These are phyloP conservation scores for Apodemia mormo DNA, from an alignment of 2,888 invertebrate species.

Conservation along the genomic window DNA sequence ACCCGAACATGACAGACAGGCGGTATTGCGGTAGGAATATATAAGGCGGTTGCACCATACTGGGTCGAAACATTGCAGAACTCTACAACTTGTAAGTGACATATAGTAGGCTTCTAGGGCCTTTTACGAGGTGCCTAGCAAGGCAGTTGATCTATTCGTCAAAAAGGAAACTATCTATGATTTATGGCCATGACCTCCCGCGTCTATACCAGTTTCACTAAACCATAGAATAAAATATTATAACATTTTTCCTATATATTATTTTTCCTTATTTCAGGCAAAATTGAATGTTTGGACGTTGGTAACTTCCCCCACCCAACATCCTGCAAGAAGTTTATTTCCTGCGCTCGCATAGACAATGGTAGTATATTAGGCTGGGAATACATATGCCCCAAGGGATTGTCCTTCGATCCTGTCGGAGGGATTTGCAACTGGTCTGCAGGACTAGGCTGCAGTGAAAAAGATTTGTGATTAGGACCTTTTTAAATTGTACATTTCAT, in stretches of 20 bases:
- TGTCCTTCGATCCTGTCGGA: conserved; percentile 94
- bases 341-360: conserved; percentile 90
- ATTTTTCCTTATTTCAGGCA: conserved; percentile 72
- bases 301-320: conserved; percentile 96
- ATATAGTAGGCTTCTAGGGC: too few relatives aligned
- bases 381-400: conserved; percentile 92
- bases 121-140: too few relatives aligned
- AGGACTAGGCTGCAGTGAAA: conserved; percentile 88
- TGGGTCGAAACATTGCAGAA: too few relatives aligned
- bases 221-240: too few relatives aligned
- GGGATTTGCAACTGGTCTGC: conserved; percentile 96
- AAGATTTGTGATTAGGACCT: conserved; percentile 44
- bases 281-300: conserved; percentile 92
- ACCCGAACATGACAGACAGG: too few relatives aligned
- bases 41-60: too few relatives aligned
- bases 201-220: too few relatives aligned
- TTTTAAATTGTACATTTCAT: conserved; percentile 1
- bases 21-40: too few relatives aligned
- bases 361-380: conserved; percentile 91
- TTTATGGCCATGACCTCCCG: too few relatives aligned
- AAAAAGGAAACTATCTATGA: too few relatives aligned
- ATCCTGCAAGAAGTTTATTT: conserved; percentile 95
- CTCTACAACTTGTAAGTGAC: too few relatives aligned
- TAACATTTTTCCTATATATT: background rate
- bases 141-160: too few relatives aligned